These are phyloP conservation scores for Diogma glabrata DNA, from an alignment of 2,888 invertebrate species.

Conservation along the genomic window DNA sequence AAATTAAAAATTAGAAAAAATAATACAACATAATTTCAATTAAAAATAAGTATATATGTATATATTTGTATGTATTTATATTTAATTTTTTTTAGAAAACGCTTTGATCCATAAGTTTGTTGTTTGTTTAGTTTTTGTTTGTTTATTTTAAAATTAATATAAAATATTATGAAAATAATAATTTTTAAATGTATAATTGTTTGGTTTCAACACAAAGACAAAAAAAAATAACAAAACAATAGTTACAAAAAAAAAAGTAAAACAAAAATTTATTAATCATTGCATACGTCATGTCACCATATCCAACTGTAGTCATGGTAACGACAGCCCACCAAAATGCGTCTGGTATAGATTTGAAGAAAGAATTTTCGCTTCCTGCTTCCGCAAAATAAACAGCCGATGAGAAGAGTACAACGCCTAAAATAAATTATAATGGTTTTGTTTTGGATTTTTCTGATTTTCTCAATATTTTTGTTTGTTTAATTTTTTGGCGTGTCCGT, in stretches of 20 bases:
- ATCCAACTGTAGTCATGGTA: constrained; percentile 99
- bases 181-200: no score
- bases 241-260: no score
- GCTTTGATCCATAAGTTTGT: no score
- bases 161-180: no score
- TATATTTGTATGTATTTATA: no score
- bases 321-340: constrained; percentile 99
- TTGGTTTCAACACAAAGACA: no score
- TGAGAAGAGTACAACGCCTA: constrained; percentile 99
- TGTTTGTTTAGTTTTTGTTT: constrained; percentile 4
- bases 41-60: no score
- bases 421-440: constrained; percentile 43
- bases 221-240: no score
- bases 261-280: no score
- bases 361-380: constrained; percentile 98
- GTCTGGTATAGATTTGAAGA: constrained; percentile 99
- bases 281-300: constrained; percentile 94
- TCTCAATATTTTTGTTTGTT: constrained; percentile 20
- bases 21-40: no score
- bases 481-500: constrained; percentile 10
- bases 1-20: no score
- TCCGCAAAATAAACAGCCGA: constrained; percentile 99
- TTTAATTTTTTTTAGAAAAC: constrained; percentile 8
- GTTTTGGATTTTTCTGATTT: constrained; percentile 20
- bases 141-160: constrained; percentile 7